These are phyloP conservation scores for Trissolcus japonicus DNA, from an alignment of 2,888 invertebrate species.

Conservation along the genomic window DNA sequence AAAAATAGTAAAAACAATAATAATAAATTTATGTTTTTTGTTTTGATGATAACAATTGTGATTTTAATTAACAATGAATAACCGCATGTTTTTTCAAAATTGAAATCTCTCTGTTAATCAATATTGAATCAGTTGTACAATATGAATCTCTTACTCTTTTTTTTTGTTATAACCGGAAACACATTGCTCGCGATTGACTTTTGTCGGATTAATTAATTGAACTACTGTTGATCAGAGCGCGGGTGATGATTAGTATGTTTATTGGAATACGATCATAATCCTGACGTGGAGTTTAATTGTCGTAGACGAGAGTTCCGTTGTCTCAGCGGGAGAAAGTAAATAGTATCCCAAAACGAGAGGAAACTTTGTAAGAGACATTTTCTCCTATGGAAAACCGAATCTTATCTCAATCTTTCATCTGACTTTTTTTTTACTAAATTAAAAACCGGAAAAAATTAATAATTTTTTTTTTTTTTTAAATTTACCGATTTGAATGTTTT, in stretches of 20 bases:
- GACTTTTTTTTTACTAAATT: too few relatives aligned
- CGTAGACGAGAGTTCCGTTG: not conserved
- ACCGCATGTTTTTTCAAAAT: constrained; percentile 2
- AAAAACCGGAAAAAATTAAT: too few relatives aligned
- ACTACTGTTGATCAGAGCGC: constrained; percentile 10
- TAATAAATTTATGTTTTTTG: too few relatives aligned
- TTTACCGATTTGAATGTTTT: too few relatives aligned
- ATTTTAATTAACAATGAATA: not conserved
- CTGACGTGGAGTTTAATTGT: not conserved
- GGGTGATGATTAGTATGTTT: constrained; percentile 6
- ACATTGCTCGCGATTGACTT: constrained; percentile 13
- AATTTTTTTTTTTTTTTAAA: too few relatives aligned
- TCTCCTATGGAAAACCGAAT: not conserved
- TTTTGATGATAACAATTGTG: not conserved
- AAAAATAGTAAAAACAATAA: too few relatives aligned
- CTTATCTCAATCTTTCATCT: too few relatives aligned
- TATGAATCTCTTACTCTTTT: too few relatives aligned
- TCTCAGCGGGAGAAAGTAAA: constrained; percentile 20
- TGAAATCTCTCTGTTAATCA: not conserved
- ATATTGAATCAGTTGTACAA: constrained; percentile 7
- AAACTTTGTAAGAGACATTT: not conserved
- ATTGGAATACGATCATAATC: constrained; percentile 10
- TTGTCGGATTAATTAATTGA: constrained; percentile 12
- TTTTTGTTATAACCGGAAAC: constrained; percentile 5
- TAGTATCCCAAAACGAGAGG: constrained; percentile 20